Percentiles rank a stretch among this genome's conserved stretches.
Conservation (phyloP, 2,113 vertebrate genomes). For the Alligator sinensis region DNA sequence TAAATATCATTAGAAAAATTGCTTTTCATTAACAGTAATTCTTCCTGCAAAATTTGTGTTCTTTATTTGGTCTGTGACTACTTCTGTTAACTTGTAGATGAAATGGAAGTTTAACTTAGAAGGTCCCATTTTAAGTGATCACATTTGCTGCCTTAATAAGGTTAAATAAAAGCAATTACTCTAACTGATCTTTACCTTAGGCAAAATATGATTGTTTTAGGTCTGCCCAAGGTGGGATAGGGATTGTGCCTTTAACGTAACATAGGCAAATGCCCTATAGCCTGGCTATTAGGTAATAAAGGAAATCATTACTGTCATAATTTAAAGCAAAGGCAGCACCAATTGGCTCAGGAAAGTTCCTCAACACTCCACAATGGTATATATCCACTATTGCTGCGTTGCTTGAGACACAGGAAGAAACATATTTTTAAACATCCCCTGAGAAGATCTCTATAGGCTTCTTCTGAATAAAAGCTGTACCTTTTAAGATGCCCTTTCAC, state of each 20-base stretch:
- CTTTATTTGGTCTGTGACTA: too few species aligned
- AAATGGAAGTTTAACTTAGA: too few species aligned
- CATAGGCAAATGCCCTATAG: not conserved
- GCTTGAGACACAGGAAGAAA: rapidly evolving
- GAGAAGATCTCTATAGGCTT: not conserved
- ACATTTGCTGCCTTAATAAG: too few species aligned
- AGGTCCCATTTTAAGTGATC: too few species aligned
- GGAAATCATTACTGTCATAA: not conserved
- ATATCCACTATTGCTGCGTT: not conserved
- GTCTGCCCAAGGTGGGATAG: not conserved
- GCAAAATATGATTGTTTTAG: not conserved
- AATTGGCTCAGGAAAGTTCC: not conserved
- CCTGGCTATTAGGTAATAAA: not conserved
- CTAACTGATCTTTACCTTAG: too few species aligned
- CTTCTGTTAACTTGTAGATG: too few species aligned
- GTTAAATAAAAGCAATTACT: too few species aligned
- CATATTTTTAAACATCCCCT: rapidly evolving
- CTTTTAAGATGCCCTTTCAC: not conserved
- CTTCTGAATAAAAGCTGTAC: not conserved
- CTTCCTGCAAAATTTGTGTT: too few species aligned
- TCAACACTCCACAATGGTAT: not conserved
- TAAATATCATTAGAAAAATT: too few species aligned
- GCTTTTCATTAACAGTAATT: too few species aligned
- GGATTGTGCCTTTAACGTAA: not conserved
- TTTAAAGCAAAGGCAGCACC: not conserved